phyloP scores from a whole-genome alignment of 64 coral and sea anemone genomes.

The Astreopora myriophthalma region DNA sequence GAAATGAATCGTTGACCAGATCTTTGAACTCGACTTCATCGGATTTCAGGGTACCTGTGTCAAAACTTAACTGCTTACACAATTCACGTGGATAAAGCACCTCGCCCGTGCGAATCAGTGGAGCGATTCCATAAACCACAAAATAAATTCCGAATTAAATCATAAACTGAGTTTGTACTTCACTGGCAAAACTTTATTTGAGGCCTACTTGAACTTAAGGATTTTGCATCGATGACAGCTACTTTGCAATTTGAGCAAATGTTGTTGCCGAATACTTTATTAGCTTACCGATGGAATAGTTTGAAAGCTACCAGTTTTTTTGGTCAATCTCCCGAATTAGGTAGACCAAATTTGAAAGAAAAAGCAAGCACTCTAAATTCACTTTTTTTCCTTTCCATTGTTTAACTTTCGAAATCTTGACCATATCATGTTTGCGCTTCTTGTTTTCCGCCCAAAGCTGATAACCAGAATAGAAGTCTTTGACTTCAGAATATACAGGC shows the following conservation, averaged over 20 bases:
- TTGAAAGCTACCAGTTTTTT: background rate
- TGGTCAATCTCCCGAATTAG: background rate
- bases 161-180: background rate
- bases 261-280: too few species aligned
- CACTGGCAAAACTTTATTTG: background rate
- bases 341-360: background rate
- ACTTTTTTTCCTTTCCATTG: too few species aligned
- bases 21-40: background rate
- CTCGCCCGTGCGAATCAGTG: background rate
- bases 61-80: background rate
- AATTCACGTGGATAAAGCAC: constrained; percentile 7
- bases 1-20: background rate
- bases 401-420: too few species aligned
- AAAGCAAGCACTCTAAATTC: background rate
- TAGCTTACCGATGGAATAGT: background rate
- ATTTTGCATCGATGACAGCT: too few species aligned
- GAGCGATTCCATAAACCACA: background rate
- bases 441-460: too few species aligned
- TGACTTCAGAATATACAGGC: too few species aligned
- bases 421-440: too few species aligned
- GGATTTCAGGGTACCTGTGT: constrained; percentile 30
- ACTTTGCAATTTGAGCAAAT: too few species aligned
- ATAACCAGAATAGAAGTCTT: too few species aligned
- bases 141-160: background rate
- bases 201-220: background rate